Percentiles rank a stretch among this genome's conserved stretches.
Evolutionary conservation across 2,888 invertebrate genomes (phyloP).

Genomic region (Apamea crenata): DNA sequence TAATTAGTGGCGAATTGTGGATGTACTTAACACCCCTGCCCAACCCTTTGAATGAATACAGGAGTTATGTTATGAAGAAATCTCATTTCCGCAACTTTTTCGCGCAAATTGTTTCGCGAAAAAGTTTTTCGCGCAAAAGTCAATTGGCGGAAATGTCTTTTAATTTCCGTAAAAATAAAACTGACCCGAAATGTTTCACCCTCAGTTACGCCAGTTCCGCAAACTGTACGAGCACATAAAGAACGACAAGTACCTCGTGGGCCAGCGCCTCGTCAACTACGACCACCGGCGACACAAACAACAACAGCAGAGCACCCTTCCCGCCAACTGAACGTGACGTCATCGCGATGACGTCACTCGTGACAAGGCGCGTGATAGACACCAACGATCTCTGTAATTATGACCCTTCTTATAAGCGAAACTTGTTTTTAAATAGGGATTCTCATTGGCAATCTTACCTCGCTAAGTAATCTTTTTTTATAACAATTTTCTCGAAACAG

Average conservation of each 20-base stretch:
- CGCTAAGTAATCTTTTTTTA: conserved; percentile 58
- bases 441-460: conserved; percentile 49
- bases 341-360: conserved; percentile 46
- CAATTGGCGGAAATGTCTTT: too few relatives aligned
- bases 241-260: conserved; percentile 99
- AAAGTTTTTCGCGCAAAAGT: too few relatives aligned
- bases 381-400: conserved; percentile 62
- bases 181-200: not conserved
- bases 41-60: too few relatives aligned
- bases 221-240: conserved; percentile 99
- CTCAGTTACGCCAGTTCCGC: conserved; percentile 97
- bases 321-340: conserved; percentile 76
- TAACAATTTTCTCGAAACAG: conserved; percentile 35
- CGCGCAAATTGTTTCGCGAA: too few relatives aligned
- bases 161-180: not conserved
- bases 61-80: too few relatives aligned
- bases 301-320: conserved; percentile 78
- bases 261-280: conserved; percentile 98
- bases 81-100: too few relatives aligned
- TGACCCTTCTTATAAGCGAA: conserved; percentile 66
- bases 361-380: conserved; percentile 60
- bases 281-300: conserved; percentile 94
- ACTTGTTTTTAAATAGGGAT: conserved; percentile 59
- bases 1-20: too few relatives aligned
- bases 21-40: too few relatives aligned